phyloP scores from a whole-genome alignment of 2,797 vertebrate species.

The Alauda arvensis region DNA sequence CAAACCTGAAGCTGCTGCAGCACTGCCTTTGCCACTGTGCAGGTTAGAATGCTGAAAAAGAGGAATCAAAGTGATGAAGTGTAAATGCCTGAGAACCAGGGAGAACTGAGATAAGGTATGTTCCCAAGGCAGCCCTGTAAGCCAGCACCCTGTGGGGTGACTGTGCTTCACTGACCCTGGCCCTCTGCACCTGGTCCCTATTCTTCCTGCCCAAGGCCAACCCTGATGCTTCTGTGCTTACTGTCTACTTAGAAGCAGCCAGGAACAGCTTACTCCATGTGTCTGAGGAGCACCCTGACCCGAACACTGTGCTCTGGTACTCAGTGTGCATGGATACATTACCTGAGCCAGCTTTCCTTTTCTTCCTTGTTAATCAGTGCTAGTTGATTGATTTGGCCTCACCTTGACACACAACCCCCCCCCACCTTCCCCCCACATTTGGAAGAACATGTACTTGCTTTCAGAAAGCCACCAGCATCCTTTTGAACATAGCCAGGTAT shows the following conservation, averaged over 20 bases:
- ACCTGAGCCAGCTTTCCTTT: neutral
- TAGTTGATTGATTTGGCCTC: neutral
- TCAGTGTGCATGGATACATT: neutral
- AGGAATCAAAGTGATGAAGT: neutral
- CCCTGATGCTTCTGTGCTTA: neutral
- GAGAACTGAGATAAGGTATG: neutral
- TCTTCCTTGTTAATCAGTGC: neutral
- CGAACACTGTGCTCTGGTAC: neutral
- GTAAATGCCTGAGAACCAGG: neutral
- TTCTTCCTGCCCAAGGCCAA: neutral
- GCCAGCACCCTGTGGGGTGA: neutral
- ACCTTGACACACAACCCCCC: too few species aligned
- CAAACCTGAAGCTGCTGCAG: neutral
- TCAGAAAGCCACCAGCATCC: neutral
- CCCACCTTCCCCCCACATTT: rapidly evolving
- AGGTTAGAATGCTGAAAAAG: neutral
- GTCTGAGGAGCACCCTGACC: neutral
- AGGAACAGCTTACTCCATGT: neutral
- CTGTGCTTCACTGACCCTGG: neutral
- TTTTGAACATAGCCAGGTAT: neutral
- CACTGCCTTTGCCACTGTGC: neutral
- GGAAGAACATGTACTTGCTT: neutral
- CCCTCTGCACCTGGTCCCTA: neutral
- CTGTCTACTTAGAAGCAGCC: neutral
- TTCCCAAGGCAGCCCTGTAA: neutral